Percentiles rank a stretch among this genome's conserved stretches.
phyloP scores from a whole-genome alignment of 1,140 invertebrate genomes.

The Muscidifurax raptorellus region DNA sequence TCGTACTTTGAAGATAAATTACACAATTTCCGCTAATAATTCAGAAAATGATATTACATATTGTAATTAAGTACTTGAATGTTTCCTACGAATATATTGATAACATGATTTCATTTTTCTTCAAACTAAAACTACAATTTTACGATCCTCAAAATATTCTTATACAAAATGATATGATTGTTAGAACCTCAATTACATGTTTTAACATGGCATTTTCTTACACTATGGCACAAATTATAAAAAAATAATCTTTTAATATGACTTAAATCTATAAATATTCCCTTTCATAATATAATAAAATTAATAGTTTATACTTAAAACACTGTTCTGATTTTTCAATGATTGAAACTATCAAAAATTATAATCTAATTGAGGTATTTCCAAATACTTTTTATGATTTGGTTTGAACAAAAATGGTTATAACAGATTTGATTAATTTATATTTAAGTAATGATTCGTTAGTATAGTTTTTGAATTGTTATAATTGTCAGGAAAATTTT shows the following conservation, averaged over 20 bases:
- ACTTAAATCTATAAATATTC: not conserved
- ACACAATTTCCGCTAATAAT: too few relatives aligned
- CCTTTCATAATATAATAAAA: not conserved
- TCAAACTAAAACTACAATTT: not conserved
- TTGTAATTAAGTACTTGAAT: not conserved
- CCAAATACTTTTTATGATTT: too few relatives aligned
- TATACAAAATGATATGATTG: not conserved
- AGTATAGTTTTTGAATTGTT: not conserved
- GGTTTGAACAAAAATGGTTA: not conserved
- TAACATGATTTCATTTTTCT: not conserved
- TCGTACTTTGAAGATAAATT: not conserved
- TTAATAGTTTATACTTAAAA: slow-evolving; percentile 3
- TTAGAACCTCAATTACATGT: not conserved
- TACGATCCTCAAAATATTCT: not conserved
- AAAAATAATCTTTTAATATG: not conserved
- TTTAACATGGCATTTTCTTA: not conserved
- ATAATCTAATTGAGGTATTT: too few relatives aligned
- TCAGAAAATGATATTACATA: not conserved
- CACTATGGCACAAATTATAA: not conserved
- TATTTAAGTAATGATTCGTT: too few relatives aligned
- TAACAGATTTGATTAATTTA: not conserved
- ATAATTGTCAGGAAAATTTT: slow-evolving; percentile 11
- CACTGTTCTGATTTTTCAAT: not conserved
- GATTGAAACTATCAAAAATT: not conserved
- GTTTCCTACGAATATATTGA: not conserved